Percentiles rank a stretch among this genome's conserved stretches.
These are phyloP conservation scores for Threskiornis aethiopicus DNA, from an alignment of 2,797 vertebrate species.

Conservation along the genomic window DNA sequence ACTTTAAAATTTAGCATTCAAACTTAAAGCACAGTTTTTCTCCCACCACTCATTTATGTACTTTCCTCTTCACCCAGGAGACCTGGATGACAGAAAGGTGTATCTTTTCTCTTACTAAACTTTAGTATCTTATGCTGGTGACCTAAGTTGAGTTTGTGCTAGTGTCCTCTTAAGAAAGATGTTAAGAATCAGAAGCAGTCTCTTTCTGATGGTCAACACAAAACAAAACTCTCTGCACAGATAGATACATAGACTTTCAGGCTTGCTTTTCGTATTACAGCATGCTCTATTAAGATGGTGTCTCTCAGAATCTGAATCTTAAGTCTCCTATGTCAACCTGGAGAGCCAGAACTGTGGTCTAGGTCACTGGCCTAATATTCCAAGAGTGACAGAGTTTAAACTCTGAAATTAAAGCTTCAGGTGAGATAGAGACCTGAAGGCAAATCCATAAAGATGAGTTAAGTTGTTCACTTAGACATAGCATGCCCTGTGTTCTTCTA, in stretches of 20 bases:
- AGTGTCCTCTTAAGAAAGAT: background rate
- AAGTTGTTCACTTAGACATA: background rate
- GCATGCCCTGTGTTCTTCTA: background rate
- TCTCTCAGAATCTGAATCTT: background rate
- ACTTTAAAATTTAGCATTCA: background rate
- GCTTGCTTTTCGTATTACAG: background rate
- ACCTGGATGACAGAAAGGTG: background rate
- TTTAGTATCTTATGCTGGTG: background rate
- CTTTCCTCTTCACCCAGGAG: background rate
- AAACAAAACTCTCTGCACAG: background rate
- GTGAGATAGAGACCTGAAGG: background rate
- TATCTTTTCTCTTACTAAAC: background rate
- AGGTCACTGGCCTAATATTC: background rate
- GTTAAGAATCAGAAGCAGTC: background rate
- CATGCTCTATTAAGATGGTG: background rate
- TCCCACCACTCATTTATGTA: background rate
- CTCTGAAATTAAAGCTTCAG: background rate
- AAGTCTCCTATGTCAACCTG: background rate
- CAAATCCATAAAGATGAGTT: background rate
- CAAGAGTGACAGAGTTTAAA: background rate
- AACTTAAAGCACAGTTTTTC: background rate
- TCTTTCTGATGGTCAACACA: background rate
- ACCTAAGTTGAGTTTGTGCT: background rate
- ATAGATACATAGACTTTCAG: background rate
- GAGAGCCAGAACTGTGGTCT: background rate